phyloP scores from a whole-genome alignment of 2,888 invertebrate genomes.

The Margaritifera margaritifera region DNA sequence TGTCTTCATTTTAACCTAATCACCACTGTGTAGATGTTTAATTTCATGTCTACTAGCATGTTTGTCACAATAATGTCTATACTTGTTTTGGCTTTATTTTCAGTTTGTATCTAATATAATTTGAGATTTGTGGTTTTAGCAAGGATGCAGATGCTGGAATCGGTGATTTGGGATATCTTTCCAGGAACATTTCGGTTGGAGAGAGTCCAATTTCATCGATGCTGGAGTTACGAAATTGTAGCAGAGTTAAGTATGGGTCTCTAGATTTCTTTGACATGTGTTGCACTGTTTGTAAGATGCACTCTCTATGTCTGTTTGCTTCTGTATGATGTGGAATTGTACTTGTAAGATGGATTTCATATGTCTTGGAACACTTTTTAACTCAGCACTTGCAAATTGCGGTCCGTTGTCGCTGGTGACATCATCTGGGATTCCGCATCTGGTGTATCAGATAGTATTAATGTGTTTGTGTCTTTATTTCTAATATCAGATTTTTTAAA shows the following conservation, averaged over 20 bases:
- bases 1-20: constrained; percentile 10
- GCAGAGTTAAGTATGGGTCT: constrained; percentile 18
- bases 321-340: constrained; percentile 8
- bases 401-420: constrained; percentile 20
- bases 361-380: constrained; percentile 6
- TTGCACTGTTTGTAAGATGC: constrained; percentile 21
- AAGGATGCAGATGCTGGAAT: constrained; percentile 21
- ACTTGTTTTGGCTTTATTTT: constrained; percentile 4
- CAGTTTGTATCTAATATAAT: too few species aligned
- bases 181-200: constrained; percentile 24
- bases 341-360: constrained; percentile 11
- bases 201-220: constrained; percentile 18
- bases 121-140: constrained; percentile 3
- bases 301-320: constrained; percentile 10
- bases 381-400: constrained; percentile 9
- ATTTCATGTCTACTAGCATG: constrained; percentile 6
- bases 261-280: constrained; percentile 14
- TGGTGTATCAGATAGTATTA: constrained; percentile 7
- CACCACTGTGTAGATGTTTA: constrained; percentile 4
- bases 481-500: constrained; percentile 11
- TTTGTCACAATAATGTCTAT: constrained; percentile 14
- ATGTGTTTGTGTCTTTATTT: too few species aligned
- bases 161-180: constrained; percentile 15
- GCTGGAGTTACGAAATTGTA: constrained; percentile 15
- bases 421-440: constrained; percentile 12